Evolutionary conservation across 1,140 invertebrate genomes (phyloP), one percentile per base, ranked within the genome.

Genomic region (Atta texana): DNA sequence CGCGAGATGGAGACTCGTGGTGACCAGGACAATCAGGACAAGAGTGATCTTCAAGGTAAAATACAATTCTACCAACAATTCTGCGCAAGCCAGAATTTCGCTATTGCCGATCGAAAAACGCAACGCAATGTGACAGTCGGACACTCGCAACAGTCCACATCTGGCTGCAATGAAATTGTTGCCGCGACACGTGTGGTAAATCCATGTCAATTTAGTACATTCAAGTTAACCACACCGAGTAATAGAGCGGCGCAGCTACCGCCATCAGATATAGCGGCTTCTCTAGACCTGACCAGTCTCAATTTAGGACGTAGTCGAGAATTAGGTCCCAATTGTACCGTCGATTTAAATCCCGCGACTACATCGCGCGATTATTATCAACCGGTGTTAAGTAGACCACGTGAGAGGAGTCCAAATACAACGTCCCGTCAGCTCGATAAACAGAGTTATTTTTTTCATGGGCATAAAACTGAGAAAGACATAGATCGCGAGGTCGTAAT

Each of bases 21-120:
- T 51, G 94, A 95, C 49, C 93, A 94, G 91, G 94, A 94, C 82
- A 93, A 93, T 89, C 94, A 93, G 91, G 93, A 95, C 57, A 95
- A 95, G 84, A 93, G 88, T 88, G 94, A 95, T 88, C 92, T 94
- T 81, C 94, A 94, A 95, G 94, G 94, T 94, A 94, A 93, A 90
- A 81, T 81, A 88, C 69, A 88, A 85, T 90, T 90, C 76, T 88
- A 92, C 87, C 92, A 91, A 93, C 88, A 92, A 89, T 93, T 93
- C 90, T 92, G 87, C 87, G 86, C 91, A 86, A 93, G 78, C 82
- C 89, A 92, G 77, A 90, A 91, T 88, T 81, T 71, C 16, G 78
- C 69, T 87, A 87, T 91, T 71, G 82, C 82, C 55, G 89, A 92
- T 18, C 88, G 78, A 86, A 91, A 87, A 81, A 71, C 84, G 55